Base-by-base conservation (phyloP, 2,888 invertebrate genomes). In the Lycia hirtaria region DNA sequence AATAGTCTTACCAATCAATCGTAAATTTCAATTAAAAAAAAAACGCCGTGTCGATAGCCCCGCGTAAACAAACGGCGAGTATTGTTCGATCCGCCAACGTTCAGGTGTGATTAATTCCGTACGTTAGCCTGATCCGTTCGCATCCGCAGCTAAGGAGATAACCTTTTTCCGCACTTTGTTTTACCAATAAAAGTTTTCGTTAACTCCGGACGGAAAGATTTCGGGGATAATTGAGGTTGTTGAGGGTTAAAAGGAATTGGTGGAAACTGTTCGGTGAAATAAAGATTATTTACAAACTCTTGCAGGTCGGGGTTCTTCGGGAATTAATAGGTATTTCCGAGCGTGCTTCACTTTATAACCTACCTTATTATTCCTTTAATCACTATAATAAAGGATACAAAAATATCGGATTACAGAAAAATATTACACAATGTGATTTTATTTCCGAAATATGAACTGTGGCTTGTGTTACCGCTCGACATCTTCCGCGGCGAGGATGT, bases 71-170 rank as follows among this genome's bases (percentile, higher is more conserved):
- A 86, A 81, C 73, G 85, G 88, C 85, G 86, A 88, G 81, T 86
- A 81, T 72, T 71, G 74, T 76, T 75, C 78, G 84, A 86, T 83
- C 85, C 80, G 76, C 78, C 59, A 62, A 63, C 79, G 77, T 77
- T 74, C 75, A 80, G 82, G 85, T 84, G 86, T 87, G 89, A 89
- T 90, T 89, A 89, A 90, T 90, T 83, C 83, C 73, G 76, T 79
- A 75, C 88, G 86, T 85, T 89, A 85, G 87, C 86, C 86, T 88
- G 87, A 85, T 86, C 87, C 76, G 78, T 80, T 78, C 75, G 80
- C 73, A 72, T 78, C 80, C 15, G 26, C 14, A 33, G 22, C 49
- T 59, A 50, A 56, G 49, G 50, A 55, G 56, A 84, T 49, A 52
- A 82, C 84, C 81, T 79, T 78, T 82, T 80, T 73, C 71, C 68